Base-by-base conservation (phyloP, 92 coral and sea anemone genomes). In the Umimayanthus chanpuru region DNA sequence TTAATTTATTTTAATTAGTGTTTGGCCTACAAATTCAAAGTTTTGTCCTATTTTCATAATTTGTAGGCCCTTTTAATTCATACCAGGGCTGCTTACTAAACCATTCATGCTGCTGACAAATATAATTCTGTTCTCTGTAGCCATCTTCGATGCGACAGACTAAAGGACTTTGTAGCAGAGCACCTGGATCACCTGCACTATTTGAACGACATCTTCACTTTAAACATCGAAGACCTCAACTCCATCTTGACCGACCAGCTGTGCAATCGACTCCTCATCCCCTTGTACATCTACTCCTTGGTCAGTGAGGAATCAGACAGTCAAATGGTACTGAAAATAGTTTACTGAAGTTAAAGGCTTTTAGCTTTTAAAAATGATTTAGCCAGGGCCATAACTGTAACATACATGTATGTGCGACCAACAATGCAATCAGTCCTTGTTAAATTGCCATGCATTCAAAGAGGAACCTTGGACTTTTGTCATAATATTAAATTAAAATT, bases 171-270 rank as follows among this genome's bases (percentile, higher is more conserved):
- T 73, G 99, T 97, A 30, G 99, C 99, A 1, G 99, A 97, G 75
- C 99, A 97, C 70, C 89, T 97, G 7, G 99, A 97, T 83, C 99
- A 95, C 73, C 94, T 97, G 3, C 99, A 97, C 58, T 97, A 97
- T 77, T 89, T 97, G 50, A 96, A 97, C 32, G 99, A 97, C 73
- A 97, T 97, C 56, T 77, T 97, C 36, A 91, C 85, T 3, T 93
- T 97, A 20, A 90, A 97, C 90, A 97, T 95, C 6, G 91, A 90
- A 89, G 99, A 97, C 79, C 86, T 97, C 9, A 97, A 93, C 76
- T 89, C 88, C 73, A 94, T 97, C 73, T 81, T 97, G 77, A 97
- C 99, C 20, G 98, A 96, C 44, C 96, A 92, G 77, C 87, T 97
- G 21, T 91, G 95, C 70, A 95, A 97, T 61, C 91, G 99, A 79